These are phyloP conservation scores for Oxyteleia sp. DNA, from an alignment of 2,888 invertebrate species.

Conservation along the genomic window DNA sequence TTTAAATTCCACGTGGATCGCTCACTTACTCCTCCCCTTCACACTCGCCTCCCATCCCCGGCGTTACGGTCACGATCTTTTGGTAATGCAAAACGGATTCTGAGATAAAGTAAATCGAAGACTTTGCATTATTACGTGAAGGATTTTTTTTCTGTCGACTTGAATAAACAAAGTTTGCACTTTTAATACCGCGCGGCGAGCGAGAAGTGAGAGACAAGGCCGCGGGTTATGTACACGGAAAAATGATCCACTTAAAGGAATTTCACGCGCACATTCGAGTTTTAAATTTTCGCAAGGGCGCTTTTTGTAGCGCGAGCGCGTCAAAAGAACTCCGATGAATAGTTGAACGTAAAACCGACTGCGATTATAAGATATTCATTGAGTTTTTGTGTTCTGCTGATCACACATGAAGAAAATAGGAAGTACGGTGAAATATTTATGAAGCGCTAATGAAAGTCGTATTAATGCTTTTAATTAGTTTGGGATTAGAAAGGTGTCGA, in stretches of 20 bases:
- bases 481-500: too few relatives aligned
- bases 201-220: background rate
- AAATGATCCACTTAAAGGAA: too few relatives aligned
- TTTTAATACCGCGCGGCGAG: conserved; percentile 4
- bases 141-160: conserved; percentile 32
- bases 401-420: too few relatives aligned
- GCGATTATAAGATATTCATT: background rate
- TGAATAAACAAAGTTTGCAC: conserved; percentile 30
- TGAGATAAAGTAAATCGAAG: conserved; percentile 73
- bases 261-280: too few relatives aligned
- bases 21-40: conserved; percentile 69
- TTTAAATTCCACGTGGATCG: conserved; percentile 82
- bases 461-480: too few relatives aligned
- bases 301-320: background rate
- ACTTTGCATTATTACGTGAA: conserved; percentile 68
- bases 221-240: too few relatives aligned
- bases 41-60: conserved; percentile 63
- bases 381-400: background rate
- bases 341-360: background rate
- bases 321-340: background rate
- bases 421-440: too few relatives aligned
- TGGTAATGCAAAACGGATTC: conserved; percentile 77
- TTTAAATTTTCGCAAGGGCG: too few relatives aligned
- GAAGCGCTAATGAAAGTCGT: too few relatives aligned
- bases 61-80: conserved; percentile 74